phyloP scores from a whole-genome alignment of 2,797 vertebrate species.

The Lepus oiostolus region DNA sequence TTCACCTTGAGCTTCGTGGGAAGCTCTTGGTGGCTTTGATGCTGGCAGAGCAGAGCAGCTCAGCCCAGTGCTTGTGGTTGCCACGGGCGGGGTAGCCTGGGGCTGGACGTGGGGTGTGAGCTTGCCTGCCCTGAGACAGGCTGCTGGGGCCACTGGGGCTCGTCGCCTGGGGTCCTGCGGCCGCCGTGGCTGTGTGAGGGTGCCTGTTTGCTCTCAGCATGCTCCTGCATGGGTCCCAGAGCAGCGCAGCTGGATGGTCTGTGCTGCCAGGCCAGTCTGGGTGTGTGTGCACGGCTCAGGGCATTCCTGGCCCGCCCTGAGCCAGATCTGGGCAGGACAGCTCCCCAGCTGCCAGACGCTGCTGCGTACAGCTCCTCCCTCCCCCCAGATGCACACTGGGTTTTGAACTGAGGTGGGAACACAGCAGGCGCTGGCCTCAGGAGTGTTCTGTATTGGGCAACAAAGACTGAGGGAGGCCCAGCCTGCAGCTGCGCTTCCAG shows the following conservation, averaged over 20 bases:
- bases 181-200: not conserved
- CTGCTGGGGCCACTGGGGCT: not conserved
- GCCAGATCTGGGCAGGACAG: too few relatives aligned
- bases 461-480: not conserved
- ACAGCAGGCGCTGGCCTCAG: not conserved
- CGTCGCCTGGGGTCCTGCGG: not conserved
- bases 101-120: not conserved
- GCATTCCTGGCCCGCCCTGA: too few relatives aligned
- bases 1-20: not conserved
- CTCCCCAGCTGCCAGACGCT: not conserved
- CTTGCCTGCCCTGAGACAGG: not conserved
- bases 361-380: fast-evolving
- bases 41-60: not conserved
- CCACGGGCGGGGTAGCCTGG: not conserved
- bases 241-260: too few relatives aligned
- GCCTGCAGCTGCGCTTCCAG: not conserved
- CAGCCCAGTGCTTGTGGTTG: not conserved
- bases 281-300: too few relatives aligned
- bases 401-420: not conserved
- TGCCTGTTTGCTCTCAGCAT: not conserved
- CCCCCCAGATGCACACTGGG: not conserved
- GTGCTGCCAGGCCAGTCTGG: not conserved
- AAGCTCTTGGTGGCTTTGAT: not conserved
- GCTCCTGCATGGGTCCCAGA: not conserved
- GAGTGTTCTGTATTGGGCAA: not conserved